Evolutionary conservation across 2,888 invertebrate species (phyloP).

Genomic region (Cerceris rybyensis): DNA sequence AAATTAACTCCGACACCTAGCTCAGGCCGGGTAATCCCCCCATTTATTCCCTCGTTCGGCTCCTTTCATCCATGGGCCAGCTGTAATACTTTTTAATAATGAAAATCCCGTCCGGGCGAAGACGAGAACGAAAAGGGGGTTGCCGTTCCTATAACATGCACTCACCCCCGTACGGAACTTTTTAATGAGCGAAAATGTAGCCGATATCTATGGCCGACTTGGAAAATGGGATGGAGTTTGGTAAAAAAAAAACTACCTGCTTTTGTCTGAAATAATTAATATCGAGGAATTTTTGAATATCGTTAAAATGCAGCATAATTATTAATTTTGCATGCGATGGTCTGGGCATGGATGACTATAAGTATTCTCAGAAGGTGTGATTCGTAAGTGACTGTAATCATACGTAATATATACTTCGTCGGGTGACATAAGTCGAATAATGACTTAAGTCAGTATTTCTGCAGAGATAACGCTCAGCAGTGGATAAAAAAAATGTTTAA

Average conservation of each 20-base stretch:
- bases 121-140: conserved; percentile 28
- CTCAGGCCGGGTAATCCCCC: conserved; percentile 53
- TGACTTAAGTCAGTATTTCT: no score
- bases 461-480: no score
- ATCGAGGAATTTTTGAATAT: conserved; percentile 41
- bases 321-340: no score
- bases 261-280: conserved; percentile 45
- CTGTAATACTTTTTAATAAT: conserved; percentile 70
- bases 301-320: no score
- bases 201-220: conserved; percentile 38
- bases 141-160: conserved; percentile 6
- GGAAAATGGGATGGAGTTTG: conserved; percentile 37
- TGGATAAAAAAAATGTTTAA: no score
- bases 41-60: conserved; percentile 51
- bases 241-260: conserved; percentile 46
- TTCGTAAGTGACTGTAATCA: no score
- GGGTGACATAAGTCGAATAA: no score
- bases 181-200: conserved; percentile 67
- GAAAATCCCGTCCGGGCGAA: conserved; percentile 54
- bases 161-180: conserved; percentile 52
- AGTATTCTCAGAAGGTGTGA: no score
- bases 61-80: conserved; percentile 37
- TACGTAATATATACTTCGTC: no score
- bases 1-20: conserved; percentile 55
- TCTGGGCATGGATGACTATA: no score